These are phyloP conservation scores for Rhingia rostrata DNA, from an alignment of 2,888 invertebrate genomes.

Conservation along the genomic window DNA sequence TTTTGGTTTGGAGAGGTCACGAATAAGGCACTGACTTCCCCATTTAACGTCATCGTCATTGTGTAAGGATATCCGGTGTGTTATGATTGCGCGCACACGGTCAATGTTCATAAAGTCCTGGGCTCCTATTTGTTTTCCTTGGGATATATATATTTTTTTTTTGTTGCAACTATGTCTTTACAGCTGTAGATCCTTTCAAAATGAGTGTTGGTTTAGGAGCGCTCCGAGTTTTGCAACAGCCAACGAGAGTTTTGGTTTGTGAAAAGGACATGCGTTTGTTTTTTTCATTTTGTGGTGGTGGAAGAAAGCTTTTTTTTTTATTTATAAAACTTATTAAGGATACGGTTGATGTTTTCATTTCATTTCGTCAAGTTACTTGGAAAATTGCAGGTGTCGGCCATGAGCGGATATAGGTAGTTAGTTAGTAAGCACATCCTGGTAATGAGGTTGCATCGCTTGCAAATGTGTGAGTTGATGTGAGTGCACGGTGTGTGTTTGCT, in stretches of 20 bases:
- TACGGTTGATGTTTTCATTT: slow-evolving; percentile 70
- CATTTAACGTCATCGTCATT: slow-evolving; percentile 66
- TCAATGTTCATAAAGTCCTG: slow-evolving; percentile 56
- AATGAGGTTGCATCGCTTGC: slow-evolving; percentile 58
- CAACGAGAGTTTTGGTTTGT: not conserved
- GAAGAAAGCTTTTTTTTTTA: slow-evolving; percentile 22
- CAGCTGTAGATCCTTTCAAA: slow-evolving; percentile 45
- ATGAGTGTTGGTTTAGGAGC: slow-evolving; percentile 50
- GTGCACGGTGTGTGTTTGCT: slow-evolving; percentile 29
- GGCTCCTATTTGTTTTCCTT: not conserved
- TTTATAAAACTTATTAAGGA: slow-evolving; percentile 73
- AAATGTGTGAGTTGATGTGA: not conserved
- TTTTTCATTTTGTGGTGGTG: not conserved
- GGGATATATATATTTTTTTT: not conserved
- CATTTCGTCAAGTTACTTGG: slow-evolving; percentile 73
- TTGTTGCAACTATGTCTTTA: slow-evolving; percentile 39
- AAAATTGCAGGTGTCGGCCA: slow-evolving; percentile 70
- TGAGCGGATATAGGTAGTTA: slow-evolving; percentile 34
- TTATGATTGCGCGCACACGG: slow-evolving; percentile 74
- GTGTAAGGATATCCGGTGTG: slow-evolving; percentile 73
- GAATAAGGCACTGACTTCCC: slow-evolving; percentile 50
- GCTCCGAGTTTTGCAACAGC: slow-evolving; percentile 13
- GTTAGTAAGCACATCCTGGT: slow-evolving; percentile 60
- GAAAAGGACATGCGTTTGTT: slow-evolving; percentile 25
- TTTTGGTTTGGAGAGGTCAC: slow-evolving; percentile 8